These are phyloP conservation scores for Aphodius granarius DNA, from an alignment of 2,888 invertebrate species.

Conservation along the genomic window DNA sequence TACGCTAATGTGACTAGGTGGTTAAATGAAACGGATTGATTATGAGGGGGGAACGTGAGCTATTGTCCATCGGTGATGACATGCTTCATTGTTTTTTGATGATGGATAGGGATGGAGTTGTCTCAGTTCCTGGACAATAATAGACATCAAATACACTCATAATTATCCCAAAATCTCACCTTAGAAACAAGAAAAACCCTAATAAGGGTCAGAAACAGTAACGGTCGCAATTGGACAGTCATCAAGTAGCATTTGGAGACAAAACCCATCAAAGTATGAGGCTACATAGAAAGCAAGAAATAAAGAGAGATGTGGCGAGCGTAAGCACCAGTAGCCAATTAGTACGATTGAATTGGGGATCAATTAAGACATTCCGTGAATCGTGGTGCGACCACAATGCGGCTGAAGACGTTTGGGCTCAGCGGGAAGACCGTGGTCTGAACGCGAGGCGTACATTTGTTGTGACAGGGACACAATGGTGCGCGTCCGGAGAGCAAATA, in stretches of 20 bases:
- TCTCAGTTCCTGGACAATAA: too few species aligned
- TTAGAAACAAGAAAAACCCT: background rate
- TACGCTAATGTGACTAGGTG: background rate
- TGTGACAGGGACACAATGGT: constrained; percentile 37
- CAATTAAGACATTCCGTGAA: constrained; percentile 39
- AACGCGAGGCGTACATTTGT: constrained; percentile 27
- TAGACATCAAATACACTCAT: background rate
- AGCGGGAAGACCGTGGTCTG: constrained; percentile 3
- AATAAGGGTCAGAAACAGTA: background rate
- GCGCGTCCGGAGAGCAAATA: background rate
- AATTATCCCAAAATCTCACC: background rate
- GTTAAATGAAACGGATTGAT: background rate
- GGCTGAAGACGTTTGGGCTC: constrained; percentile 26
- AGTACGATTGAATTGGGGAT: constrained; percentile 36
- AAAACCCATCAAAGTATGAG: background rate
- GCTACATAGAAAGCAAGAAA: background rate
- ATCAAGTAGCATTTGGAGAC: background rate
- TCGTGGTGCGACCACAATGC: constrained; percentile 26
- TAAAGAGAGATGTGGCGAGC: background rate
- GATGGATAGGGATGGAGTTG: background rate
- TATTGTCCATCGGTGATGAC: background rate
- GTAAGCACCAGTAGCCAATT: constrained; percentile 36
- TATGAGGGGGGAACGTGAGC: background rate
- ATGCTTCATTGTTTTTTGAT: background rate
- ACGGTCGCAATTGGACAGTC: background rate